Evolutionary conservation across 2,113 vertebrate genomes (phyloP).

Genomic region (Sialia sialis): DNA sequence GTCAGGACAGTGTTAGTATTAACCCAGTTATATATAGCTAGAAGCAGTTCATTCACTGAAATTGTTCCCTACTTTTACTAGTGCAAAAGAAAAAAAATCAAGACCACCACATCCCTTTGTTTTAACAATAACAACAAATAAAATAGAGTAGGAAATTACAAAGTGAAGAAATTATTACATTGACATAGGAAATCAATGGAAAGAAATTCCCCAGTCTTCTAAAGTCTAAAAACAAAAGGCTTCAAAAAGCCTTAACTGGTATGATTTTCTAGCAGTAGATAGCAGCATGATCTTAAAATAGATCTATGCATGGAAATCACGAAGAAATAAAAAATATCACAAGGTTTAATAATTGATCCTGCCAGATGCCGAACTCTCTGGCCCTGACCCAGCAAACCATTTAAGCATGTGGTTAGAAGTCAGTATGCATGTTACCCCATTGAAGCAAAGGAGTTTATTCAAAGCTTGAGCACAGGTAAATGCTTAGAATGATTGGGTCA

Average conservation of each 20-base stretch:
- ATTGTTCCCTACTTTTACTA: neutral
- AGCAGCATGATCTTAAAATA: neutral
- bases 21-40: neutral
- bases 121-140: neutral
- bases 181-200: neutral
- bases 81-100: neutral
- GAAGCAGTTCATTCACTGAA: neutral
- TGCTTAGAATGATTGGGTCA: neutral
- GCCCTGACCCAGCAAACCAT: slow-evolving; percentile 1
- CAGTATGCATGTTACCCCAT: neutral
- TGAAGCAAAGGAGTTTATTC: neutral
- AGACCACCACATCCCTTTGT: neutral
- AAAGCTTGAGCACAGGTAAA: slow-evolving; percentile 11
- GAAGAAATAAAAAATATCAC: neutral
- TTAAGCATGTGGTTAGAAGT: neutral
- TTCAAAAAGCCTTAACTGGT: neutral
- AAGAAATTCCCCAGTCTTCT: neutral
- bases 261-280: neutral
- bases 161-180: neutral
- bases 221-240: neutral
- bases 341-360: neutral
- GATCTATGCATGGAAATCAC: neutral
- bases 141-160: neutral
- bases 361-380: neutral
- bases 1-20: neutral